Evolutionary conservation across 2,113 vertebrate genomes (phyloP).

Genomic region (Pluvianellus socialis): DNA sequence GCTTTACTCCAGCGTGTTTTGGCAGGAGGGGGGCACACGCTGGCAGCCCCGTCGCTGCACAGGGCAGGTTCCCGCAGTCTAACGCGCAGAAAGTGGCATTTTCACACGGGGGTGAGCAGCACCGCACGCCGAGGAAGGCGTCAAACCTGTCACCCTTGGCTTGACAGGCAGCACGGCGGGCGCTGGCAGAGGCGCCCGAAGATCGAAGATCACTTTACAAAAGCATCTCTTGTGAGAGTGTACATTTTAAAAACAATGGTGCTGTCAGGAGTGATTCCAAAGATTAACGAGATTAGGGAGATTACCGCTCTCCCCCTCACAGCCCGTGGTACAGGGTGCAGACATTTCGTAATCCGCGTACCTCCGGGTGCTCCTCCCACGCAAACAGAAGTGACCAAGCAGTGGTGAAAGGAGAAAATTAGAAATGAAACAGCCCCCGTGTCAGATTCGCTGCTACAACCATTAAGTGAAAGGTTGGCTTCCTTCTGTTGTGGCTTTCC

Average conservation of each 20-base stretch:
- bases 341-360: rapidly evolving
- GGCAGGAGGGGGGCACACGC: not conserved
- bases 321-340: not conserved
- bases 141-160: not conserved
- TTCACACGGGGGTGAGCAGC: not conserved
- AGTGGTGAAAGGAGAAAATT: not conserved
- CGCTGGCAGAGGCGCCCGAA: rapidly evolving
- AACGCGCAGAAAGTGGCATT: not conserved
- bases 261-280: not conserved
- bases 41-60: not conserved
- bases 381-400: not conserved
- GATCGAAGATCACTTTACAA: not conserved
- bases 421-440: rapidly evolving
- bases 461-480: not conserved
- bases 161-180: rapidly evolving
- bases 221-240: not conserved
- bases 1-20: not conserved
- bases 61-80: not conserved
- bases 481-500: no score
- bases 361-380: rapidly evolving
- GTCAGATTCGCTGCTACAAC: not conserved
- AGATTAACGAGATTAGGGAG: not conserved
- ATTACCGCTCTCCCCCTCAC: not conserved
- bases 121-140: rapidly evolving
- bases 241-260: not conserved